Percentiles rank a stretch among this genome's conserved stretches.
Evolutionary conservation across 1,140 invertebrate species (phyloP).

Genomic region (Halyomorpha halys): DNA sequence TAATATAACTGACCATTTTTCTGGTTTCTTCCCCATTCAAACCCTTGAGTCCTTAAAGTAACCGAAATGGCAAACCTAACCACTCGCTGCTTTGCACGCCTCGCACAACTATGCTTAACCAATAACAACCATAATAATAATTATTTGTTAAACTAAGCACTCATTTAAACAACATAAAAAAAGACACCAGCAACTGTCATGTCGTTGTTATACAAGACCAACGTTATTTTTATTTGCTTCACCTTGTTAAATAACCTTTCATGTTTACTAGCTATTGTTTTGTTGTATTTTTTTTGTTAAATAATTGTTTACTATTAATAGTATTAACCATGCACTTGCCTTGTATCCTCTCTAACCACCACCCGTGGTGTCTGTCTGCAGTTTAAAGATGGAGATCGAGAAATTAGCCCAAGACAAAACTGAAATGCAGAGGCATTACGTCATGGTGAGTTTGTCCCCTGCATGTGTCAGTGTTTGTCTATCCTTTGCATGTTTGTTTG

Average conservation of each 20-base stretch:
- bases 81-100: conserved; percentile 12
- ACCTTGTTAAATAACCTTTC: background rate
- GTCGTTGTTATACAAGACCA: background rate
- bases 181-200: background rate
- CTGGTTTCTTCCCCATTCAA: too few relatives aligned
- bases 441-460: conserved; percentile 70
- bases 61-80: background rate
- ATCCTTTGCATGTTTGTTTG: conserved; percentile 19
- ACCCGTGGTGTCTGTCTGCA: conserved; percentile 35
- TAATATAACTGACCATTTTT: too few relatives aligned
- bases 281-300: background rate
- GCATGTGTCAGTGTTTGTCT: background rate
- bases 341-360: conserved; percentile 14
- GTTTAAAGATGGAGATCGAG: conserved; percentile 84
- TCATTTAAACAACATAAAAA: background rate
- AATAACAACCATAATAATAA: background rate
- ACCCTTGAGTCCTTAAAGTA: too few relatives aligned
- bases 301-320: background rate
- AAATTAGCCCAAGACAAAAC: conserved; percentile 96
- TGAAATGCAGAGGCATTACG: conserved; percentile 96
- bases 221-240: conserved; percentile 1
- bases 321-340: conserved; percentile 16
- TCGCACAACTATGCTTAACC: background rate
- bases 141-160: background rate
- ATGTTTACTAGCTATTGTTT: background rate